Conservation (phyloP, 2,113 vertebrate species). For the Amphiprion ocellaris region DNA sequence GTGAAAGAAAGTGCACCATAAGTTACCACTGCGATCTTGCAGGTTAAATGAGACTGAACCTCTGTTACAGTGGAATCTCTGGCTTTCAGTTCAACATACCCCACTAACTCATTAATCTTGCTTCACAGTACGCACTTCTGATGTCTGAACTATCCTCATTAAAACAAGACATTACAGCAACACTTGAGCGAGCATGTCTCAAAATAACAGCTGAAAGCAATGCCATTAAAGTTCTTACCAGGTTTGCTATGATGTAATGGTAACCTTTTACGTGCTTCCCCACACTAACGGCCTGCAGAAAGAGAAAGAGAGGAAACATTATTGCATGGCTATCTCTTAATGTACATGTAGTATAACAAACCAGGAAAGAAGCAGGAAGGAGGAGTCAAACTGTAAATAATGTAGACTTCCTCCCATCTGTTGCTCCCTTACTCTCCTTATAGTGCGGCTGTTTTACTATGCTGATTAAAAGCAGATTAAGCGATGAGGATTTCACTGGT, state of each 20-base stretch:
- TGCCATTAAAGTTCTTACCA: conserved; percentile 87
- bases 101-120: too few species aligned
- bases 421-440: background rate
- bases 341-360: conserved; percentile 24
- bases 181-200: background rate
- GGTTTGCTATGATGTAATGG: conserved; percentile 96
- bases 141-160: background rate
- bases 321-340: background rate
- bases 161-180: conserved; percentile 3
- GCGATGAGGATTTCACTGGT: background rate
- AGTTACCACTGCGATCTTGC: too few species aligned
- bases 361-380: background rate
- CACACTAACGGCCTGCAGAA: conserved; percentile 91
- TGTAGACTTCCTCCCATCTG: background rate
- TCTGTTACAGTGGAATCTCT: too few species aligned
- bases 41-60: too few species aligned
- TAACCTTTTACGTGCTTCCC: conserved; percentile 97
- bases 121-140: too few species aligned
- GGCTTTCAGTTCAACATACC: too few species aligned
- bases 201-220: conserved; percentile 14
- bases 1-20: too few species aligned
- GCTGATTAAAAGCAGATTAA: conserved; percentile 37
- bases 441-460: background rate
- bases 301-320: conserved; percentile 19
- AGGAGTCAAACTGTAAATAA: conserved; percentile 14